A percentile compares a stretch with the other conserved stretches of the same genome.
These are phyloP conservation scores for Molossus alvarezi DNA, from an alignment of 2,797 vertebrate species.

Conservation along the genomic window DNA sequence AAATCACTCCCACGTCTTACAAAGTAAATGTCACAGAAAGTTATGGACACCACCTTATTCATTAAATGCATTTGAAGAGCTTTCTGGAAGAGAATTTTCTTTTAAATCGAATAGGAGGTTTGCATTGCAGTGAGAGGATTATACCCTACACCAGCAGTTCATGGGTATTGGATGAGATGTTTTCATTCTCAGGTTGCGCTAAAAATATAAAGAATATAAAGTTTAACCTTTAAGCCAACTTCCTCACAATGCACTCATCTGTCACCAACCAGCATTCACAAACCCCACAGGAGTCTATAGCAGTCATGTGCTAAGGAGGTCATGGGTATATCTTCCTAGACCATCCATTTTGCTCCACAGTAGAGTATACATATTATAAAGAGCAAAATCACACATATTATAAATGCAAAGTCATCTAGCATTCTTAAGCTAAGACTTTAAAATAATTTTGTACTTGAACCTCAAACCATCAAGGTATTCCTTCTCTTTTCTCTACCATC, in stretches of 20 bases:
- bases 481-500: slow-evolving; percentile 57
- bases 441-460: slow-evolving; percentile 45
- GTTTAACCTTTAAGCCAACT: slow-evolving; percentile 51
- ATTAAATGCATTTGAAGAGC: slow-evolving; percentile 83
- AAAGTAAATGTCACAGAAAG: slow-evolving; percentile 87
- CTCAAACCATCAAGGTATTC: not conserved
- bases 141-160: slow-evolving; percentile 30
- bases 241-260: not conserved
- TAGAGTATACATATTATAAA: not conserved
- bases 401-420: not conserved
- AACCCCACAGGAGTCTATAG: not conserved
- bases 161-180: slow-evolving; percentile 65
- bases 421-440: slow-evolving; percentile 43
- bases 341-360: not conserved
- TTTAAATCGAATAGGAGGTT: slow-evolving; percentile 82
- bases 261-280: not conserved
- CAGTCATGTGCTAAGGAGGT: not conserved
- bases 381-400: not conserved
- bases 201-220: slow-evolving; percentile 74
- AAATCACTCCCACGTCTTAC: slow-evolving; percentile 88
- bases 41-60: slow-evolving; percentile 81
- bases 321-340: not conserved
- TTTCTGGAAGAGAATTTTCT: slow-evolving; percentile 80
- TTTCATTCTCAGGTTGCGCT: slow-evolving; percentile 72
- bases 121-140: slow-evolving; percentile 70